Base-by-base conservation (phyloP, 37 sponge, comb jelly and placozoan genomes). In the Halisarca cf. caerulea region DNA sequence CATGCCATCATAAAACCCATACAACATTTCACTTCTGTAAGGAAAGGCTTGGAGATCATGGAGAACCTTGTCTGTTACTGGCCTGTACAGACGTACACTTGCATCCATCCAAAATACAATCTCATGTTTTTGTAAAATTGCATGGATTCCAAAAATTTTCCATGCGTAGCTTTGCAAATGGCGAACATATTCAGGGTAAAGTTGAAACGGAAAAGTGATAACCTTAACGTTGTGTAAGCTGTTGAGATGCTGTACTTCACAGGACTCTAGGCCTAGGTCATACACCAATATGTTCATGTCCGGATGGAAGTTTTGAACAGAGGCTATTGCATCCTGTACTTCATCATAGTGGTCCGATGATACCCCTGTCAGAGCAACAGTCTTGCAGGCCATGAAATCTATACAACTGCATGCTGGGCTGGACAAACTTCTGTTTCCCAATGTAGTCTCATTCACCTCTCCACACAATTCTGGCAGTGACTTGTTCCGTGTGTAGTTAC, bases 101-200 rank as follows among this genome's bases (percentile, higher is more conserved):
- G 85, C 38, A 43, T 85, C 85, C 38, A 80, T 78, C 35, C 70
- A 85, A 23, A 78, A n/a, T 15, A 85, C 57, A 35, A 85, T 59
- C 36, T 85, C 85, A 55, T 78, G 59, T 53, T 78, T 59, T 33
- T 14, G 40, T 27, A 78, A 11, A 30, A 78, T 51, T 38, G 40
- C 33, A 15, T 57, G 36, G 25, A 85, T 60, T 77, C 40, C 21
- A 2, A 78, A 28, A 0, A 70, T 53, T 47, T 85, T 85, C 79
- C 79, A 85, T 8, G 85, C 85, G 27, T 53, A 72, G 2, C 37
- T 59, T 42, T 32, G 9, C 36, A 85, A 59, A 14, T 60, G 18
- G 15, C 64, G 17, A 38, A 85, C 59, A 78, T 85, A 79, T 0
- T 41, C 11, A 28, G 78, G 85, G n/a, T 78, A 78, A 14, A 21